Base-by-base conservation (phyloP, 2,113 vertebrate genomes). In the Murina feae region DNA sequence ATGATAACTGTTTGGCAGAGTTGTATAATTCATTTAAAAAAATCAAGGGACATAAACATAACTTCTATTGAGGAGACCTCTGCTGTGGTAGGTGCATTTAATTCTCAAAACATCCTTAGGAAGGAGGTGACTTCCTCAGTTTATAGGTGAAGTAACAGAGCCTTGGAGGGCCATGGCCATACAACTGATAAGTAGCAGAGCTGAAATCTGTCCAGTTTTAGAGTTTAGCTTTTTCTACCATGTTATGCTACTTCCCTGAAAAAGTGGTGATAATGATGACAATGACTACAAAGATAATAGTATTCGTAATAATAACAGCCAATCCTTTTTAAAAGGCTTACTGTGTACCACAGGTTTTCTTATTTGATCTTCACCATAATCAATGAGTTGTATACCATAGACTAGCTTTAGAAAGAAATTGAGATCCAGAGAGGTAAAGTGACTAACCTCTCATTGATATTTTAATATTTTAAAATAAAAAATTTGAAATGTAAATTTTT, bases 381-480 rank as follows among this genome's bases (percentile, higher is more conserved):
- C 44, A 82, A 0, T 68, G 83, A 75, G 32, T 42, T 69, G 42
- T 28, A 21, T 28, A 79, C n/a, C 21, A 2, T 49, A 85, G 6
- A 37, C 16, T 37, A 49, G 37, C 42, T 79, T 94, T 80, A 94
- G 60, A 63, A 81, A 82, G 30, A 89, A 90, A 14, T 53, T 30
- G 44, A 91, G 60, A 37, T 23, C 80, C 58, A 93, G n/a, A 69
- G 69, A 84, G 30, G n/a, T 44, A 39, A 42, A 47, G 2, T 74
- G 65, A 92, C 44, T 86, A 30, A 79, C 5, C 21, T 37, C 28
- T 82, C 49, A 44, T 23, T 35, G 20, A 28, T 7, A 18, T 93
- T 89, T 53, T 87, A 51, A 37, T 87, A 74, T 87, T 89, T 93
- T 87, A 39, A 91, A 91, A 92, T 89, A 44, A 95, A 84, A 37